Conservation (phyloP, 2,888 invertebrate genomes). For the Hirtodrosophila histrioides region DNA sequence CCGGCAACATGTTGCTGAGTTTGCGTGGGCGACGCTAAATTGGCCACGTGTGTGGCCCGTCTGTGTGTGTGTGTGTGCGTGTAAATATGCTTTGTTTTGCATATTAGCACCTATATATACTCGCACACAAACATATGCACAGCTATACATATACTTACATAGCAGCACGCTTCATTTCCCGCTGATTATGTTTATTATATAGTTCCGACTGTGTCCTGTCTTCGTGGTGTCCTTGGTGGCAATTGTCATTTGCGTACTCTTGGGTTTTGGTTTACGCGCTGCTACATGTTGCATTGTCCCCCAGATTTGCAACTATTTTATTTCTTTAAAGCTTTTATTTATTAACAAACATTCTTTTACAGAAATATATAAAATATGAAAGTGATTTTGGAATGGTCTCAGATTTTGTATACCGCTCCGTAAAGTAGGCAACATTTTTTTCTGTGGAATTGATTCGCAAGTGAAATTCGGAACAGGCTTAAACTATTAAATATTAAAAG, state of each 20-base stretch:
- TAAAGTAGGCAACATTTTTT: no score
- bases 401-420: no score
- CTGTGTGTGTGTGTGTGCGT: constrained; percentile 8
- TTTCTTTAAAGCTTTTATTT: neutral
- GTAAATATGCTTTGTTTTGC: constrained; percentile 30
- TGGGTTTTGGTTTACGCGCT: constrained; percentile 7
- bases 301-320: constrained; percentile 11
- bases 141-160: neutral
- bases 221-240: constrained; percentile 10
- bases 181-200: constrained; percentile 31
- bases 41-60: constrained; percentile 43
- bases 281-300: constrained; percentile 21
- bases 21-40: constrained; percentile 51
- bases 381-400: no score
- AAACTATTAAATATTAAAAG: no score
- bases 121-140: neutral
- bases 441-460: no score
- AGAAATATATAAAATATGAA: no score
- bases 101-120: constrained; percentile 15
- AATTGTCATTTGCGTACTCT: constrained; percentile 3
- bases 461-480: no score
- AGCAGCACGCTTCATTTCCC: constrained; percentile 21
- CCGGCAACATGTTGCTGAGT: constrained; percentile 68
- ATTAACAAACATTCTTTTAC: no score
- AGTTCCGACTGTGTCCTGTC: constrained; percentile 6